Percentiles rank a stretch among this genome's conserved stretches.
Evolutionary conservation across 2,888 invertebrate species (phyloP).

Genomic region (Podabrus alpinus): DNA sequence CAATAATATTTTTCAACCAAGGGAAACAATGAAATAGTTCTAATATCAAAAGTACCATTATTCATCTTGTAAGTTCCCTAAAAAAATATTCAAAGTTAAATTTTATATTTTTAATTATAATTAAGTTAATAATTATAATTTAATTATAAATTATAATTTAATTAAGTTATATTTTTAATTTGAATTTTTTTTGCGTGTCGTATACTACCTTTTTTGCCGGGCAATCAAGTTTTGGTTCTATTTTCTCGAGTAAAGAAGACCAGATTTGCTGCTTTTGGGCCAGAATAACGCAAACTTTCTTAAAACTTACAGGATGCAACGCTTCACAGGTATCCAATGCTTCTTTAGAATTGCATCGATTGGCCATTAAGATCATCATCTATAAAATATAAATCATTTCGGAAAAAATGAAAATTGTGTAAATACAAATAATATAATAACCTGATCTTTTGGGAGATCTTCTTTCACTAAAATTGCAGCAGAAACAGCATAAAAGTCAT

Average conservation of each 20-base stretch:
- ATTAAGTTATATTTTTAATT: no score
- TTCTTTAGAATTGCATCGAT: constrained; percentile 40
- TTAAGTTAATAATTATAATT: no score
- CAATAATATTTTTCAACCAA: constrained; percentile 42
- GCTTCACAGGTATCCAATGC: constrained; percentile 43
- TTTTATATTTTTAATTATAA: no score
- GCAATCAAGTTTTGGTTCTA: constrained; percentile 26
- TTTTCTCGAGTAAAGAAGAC: constrained; percentile 34
- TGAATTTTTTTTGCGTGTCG: neutral
- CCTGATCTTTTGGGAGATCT: neutral
- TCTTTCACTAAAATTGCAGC: neutral
- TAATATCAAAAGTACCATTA: constrained; percentile 43
- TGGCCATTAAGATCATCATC: constrained; percentile 35
- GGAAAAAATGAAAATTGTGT: neutral
- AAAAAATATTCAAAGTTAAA: constrained; percentile 23
- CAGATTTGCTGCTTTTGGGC: constrained; percentile 37
- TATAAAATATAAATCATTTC: neutral
- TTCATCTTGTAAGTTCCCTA: constrained; percentile 37
- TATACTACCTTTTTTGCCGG: constrained; percentile 38
- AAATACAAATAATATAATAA: no score
- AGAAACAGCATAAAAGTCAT: neutral
- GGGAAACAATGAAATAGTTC: constrained; percentile 37
- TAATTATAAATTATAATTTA: no score
- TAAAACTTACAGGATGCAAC: constrained; percentile 39
- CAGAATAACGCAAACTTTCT: constrained; percentile 39